A percentile compares a stretch with the other conserved stretches of the same genome.
phyloP scores from a whole-genome alignment of 1,140 invertebrate species.

The Drosophila pseudoananassae region DNA sequence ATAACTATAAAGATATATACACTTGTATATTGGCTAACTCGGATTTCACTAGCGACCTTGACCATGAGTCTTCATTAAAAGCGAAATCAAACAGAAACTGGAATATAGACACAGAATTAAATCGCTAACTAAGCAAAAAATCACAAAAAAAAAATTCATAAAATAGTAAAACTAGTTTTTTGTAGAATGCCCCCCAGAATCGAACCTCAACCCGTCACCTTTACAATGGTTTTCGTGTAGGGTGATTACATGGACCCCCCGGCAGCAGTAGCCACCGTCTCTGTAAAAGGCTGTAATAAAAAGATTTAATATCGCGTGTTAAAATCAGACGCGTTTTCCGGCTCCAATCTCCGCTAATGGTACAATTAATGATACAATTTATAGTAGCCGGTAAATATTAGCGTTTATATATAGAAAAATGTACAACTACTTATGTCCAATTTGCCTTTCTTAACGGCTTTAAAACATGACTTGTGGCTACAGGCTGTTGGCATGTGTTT shows the following conservation, averaged over 20 bases:
- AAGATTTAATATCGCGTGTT: neutral
- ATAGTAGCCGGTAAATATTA: neutral
- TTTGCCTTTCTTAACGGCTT: neutral
- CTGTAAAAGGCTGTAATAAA: neutral
- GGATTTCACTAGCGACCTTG: constrained; percentile 52
- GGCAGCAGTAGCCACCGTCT: constrained; percentile 31
- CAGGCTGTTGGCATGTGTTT: neutral
- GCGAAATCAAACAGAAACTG: constrained; percentile 47
- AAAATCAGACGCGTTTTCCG: constrained; percentile 1
- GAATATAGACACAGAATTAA: constrained; percentile 21
- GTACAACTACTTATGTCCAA: neutral
- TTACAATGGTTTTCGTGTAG: constrained; percentile 28
- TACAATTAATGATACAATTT: constrained; percentile 12
- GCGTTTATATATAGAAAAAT: neutral
- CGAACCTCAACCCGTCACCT: constrained; percentile 9
- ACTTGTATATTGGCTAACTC: constrained; percentile 26
- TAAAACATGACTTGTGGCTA: neutral
- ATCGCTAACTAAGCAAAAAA: constrained; percentile 28
- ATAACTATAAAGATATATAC: neutral
- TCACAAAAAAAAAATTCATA: constrained; percentile 28
- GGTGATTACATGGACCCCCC: constrained; percentile 57
- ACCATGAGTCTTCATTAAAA: constrained; percentile 71
- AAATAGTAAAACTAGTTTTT: constrained; percentile 25
- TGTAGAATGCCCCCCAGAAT: constrained; percentile 6
- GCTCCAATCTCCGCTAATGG: neutral